Percentiles rank a stretch among this genome's conserved stretches.
Conservation (phyloP, 2,888 invertebrate genomes). For the Diaperis boleti region DNA sequence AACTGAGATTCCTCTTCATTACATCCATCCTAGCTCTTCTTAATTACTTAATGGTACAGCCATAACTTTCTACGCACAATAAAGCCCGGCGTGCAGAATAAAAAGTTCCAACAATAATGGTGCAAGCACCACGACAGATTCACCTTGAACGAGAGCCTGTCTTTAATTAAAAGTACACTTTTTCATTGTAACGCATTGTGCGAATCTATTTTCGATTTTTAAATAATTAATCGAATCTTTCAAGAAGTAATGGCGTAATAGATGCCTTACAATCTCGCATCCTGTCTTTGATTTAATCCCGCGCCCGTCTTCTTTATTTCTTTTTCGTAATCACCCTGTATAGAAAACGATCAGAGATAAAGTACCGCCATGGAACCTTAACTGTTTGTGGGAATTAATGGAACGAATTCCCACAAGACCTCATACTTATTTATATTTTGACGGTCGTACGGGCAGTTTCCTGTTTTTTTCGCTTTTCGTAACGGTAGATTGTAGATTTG, state of each 20-base stretch:
- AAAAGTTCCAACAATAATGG: constrained; percentile 22
- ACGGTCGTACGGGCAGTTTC: constrained; percentile 27
- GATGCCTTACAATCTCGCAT: constrained; percentile 38
- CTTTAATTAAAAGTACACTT: constrained; percentile 38
- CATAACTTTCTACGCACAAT: constrained; percentile 22
- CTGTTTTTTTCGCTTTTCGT: constrained; percentile 16
- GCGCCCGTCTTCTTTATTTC: constrained; percentile 3
- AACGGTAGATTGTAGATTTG: constrained; percentile 7
- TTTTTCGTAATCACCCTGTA: constrained; percentile 38
- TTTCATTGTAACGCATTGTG: constrained; percentile 31
- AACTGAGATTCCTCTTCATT: constrained; percentile 23
- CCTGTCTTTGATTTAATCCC: constrained; percentile 38
- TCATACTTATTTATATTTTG: constrained; percentile 31
- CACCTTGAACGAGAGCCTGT: constrained; percentile 33
- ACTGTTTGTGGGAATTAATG: constrained; percentile 37
- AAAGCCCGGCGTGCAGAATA: neutral
- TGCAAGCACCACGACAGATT: constrained; percentile 21
- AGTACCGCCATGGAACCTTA: constrained; percentile 22
- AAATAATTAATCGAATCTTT: constrained; percentile 42
- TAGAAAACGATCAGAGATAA: constrained; percentile 30
- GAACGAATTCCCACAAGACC: constrained; percentile 34
- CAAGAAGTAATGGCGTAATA: constrained; percentile 39
- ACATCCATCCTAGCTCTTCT: constrained; percentile 8
- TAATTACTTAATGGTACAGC: constrained; percentile 21
- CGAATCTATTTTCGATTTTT: constrained; percentile 35